Evolutionary conservation across 2,113 vertebrate genomes (phyloP), one percentile per base, ranked within the genome.

Genomic region (Stercorarius parasiticus): DNA sequence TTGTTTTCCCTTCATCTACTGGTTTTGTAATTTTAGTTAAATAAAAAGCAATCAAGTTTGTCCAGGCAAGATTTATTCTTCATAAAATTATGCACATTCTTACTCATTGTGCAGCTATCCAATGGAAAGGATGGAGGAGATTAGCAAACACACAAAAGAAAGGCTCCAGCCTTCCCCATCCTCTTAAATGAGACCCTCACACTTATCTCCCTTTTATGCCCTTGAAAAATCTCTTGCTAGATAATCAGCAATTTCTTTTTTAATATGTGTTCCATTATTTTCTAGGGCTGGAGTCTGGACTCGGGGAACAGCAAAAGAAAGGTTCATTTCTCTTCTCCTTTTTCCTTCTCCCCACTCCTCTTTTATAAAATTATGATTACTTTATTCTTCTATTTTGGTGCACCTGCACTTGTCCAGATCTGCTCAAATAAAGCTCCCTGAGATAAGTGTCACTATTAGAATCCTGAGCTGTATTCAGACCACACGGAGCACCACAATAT

Each of bases 11-110:
- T 95, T 92, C 47, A 49, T 56, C 83, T 86, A 81, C 72, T 38
- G 65, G 27, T 61, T 95, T 94, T 96, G 69, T 67, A 82, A 38
- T 86, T 92, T 88, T 79, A 82, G 73, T 95, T 93, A 79, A 89
- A 88, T 77, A 95, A 92, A 97, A 96, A 89, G 69, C 61, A 94
- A 93, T 92, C 76, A 91, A 70, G 43, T 95, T 93, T 80, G 56
- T 82, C 27, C 30, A 79, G 69, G 65, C 21, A 91, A 97, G 73
- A 91, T 53, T 84, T 82, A n/a, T 69, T 89, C 86, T 61, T 69
- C 85, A 64, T 81, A 87, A 87, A 95, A 86, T 82, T 69, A 94
- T 15, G 66, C 77, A 93, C 65, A 79, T 89, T 95, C 86, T 92
- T 84, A 72, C 36, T 93, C 65, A 84, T 47, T 73, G 55, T 81